Evolutionary conservation across 1,140 invertebrate genomes (phyloP), one percentile per base, ranked within the genome.

Genomic region (Drosophila ironensis): DNA sequence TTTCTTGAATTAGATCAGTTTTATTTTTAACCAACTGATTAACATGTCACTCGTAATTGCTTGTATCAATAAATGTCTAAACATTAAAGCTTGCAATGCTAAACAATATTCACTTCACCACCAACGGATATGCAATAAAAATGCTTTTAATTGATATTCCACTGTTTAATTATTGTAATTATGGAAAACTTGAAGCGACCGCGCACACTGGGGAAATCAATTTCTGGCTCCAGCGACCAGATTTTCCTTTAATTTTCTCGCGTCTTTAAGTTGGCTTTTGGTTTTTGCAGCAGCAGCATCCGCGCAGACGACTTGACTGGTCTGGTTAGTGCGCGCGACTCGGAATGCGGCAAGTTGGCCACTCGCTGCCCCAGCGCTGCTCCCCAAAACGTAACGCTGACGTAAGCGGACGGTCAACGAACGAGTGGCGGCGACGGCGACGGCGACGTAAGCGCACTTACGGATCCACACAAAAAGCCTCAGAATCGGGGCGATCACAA

Each of bases 331-430:
- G 50, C 71, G 74, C 84, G 74, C 84, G 72, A 88, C 86, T 76
- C 75, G 72, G 81, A 88, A 86, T 88, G 78, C 70, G 74, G 70
- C 84, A 88, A 84, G 78, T 57, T 72, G 72, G 50, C 52, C 71
- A 63, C 51, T 28, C 53, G 50, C 52, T 73, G 67, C 60, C 45
- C 42, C 72, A 51, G 45, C 72, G 45, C 44, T 27, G 17, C 24
- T 59, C 72, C 74, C 78, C 73, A 70, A 64, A 68, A 71, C 64
- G 76, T 81, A 75, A 81, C 25, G 25, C n/a, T 33, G 30, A 33
- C 11, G 30, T 33, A 33, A n/a, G n/a, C n/a, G n/a, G n/a, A n/a
- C n/a, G n/a, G n/a, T n/a, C n/a, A n/a, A n/a, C n/a, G n/a, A n/a
- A n/a, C n/a, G n/a, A n/a, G n/a, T n/a, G n/a, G n/a, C n/a, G n/a